Evolutionary conservation across 2,113 vertebrate genomes (phyloP).

Genomic region (Zosterops japonicus): DNA sequence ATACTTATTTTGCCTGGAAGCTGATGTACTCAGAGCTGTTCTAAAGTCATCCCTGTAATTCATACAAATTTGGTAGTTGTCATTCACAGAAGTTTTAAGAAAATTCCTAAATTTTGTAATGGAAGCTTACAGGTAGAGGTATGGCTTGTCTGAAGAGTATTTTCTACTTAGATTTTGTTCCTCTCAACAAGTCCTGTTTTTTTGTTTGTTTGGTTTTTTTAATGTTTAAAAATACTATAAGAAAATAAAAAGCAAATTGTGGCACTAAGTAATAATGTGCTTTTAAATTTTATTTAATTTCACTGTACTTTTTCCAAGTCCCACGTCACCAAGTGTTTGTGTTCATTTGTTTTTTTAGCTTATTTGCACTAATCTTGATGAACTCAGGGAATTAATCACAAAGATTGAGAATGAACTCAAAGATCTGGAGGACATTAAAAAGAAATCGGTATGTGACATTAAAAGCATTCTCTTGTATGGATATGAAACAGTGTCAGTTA

Average conservation of each 20-base stretch:
- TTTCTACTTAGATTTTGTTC: slow-evolving; percentile 14
- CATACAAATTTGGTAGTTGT: slow-evolving; percentile 50
- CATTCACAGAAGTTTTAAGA: not conserved
- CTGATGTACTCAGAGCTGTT: not conserved
- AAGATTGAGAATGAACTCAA: slow-evolving; percentile 95
- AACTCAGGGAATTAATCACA: slow-evolving; percentile 94
- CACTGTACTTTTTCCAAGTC: slow-evolving; percentile 68
- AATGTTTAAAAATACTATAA: not conserved
- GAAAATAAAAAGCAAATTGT: slow-evolving; percentile 28
- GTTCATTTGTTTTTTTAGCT: slow-evolving; percentile 83
- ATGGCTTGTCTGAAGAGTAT: not conserved
- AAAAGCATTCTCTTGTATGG: slow-evolving; percentile 66
- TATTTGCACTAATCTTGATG: slow-evolving; percentile 95
- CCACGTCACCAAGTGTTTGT: slow-evolving; percentile 73
- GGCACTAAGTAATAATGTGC: slow-evolving; percentile 20
- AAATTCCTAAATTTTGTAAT: slow-evolving; percentile 13
- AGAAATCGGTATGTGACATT: slow-evolving; percentile 91
- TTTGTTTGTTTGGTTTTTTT: not conserved
- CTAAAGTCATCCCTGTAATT: not conserved
- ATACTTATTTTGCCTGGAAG: not conserved
- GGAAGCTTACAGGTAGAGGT: not conserved
- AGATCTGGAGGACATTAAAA: slow-evolving; percentile 91
- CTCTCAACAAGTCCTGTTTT: not conserved
- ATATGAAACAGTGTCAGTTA: slow-evolving; percentile 61
- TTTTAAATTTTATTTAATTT: slow-evolving; percentile 68